Percentiles rank a stretch among this genome's conserved stretches.
These are phyloP conservation scores for Ellobius talpinus DNA, from an alignment of 2,113 vertebrate genomes.

Conservation along the genomic window DNA sequence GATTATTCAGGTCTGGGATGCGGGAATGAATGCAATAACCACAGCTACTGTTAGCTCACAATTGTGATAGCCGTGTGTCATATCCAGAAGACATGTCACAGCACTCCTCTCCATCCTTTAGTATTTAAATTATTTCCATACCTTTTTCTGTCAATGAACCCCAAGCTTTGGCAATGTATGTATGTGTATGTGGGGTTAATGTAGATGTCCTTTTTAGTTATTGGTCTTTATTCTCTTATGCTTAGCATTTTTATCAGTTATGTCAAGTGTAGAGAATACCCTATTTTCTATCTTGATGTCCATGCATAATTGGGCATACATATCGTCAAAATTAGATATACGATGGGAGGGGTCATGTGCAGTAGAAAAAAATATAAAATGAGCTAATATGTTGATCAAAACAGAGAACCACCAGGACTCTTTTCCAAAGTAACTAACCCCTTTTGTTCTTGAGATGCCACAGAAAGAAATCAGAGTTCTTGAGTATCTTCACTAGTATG, in stretches of 20 bases:
- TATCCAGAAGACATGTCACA: background rate
- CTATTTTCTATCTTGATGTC: background rate
- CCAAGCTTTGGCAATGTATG: background rate
- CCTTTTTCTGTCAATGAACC: background rate
- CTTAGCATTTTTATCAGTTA: background rate
- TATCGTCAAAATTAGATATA: background rate
- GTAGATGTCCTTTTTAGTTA: background rate
- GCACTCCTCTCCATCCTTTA: too few relatives aligned
- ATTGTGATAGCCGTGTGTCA: background rate
- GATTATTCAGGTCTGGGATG: too few relatives aligned
- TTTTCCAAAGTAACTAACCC: background rate
- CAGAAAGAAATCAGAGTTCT: background rate
- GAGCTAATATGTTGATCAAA: background rate
- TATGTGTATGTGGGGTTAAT: background rate
- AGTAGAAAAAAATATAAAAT: background rate
- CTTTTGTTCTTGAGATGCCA: background rate
- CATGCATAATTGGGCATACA: background rate
- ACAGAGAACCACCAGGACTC: background rate
- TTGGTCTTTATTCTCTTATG: background rate
- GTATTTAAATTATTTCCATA: background rate
- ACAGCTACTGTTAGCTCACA: background rate
- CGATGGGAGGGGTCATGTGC: too few relatives aligned
- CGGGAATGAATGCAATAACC: too few relatives aligned
- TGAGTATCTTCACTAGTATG: background rate
- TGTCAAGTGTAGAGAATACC: background rate